Evolutionary conservation across 2,797 vertebrate genomes (phyloP), one percentile per base, ranked within the genome.

Genomic region (Lithobates sylvaticus): DNA sequence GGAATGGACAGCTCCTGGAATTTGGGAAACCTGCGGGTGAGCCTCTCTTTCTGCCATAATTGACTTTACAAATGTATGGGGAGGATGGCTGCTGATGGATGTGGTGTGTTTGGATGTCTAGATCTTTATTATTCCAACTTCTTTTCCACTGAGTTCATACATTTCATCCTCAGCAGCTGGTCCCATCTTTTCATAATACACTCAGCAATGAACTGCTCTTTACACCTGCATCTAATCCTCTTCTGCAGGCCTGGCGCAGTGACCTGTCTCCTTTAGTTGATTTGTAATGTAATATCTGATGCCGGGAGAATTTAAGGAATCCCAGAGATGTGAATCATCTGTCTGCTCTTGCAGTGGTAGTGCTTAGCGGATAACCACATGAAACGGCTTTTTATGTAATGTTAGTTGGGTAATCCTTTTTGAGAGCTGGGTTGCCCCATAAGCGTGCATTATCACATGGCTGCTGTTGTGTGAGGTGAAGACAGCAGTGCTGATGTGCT

Each of bases 211-310:
- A 81, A 18, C 29, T 21, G 29, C 16, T n/a, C 1, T 47, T 50
- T 76, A 47, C 61, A 50, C 39, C 58, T 68, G 58, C 34, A 76
- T 29, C 36, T 44, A 75, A 75, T 83, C 21, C 18, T 34, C 7
- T 21, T 42, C n/a, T 64, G 32, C 2, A 13, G 8, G 26, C 5
- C 12, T 18, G 18, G n/a, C 1, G 12, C n/a, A 16, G 8, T 21
- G n/a, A 36, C 79, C 50, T 82, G 54, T 58, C 70, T 73, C 23
- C 21, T 42, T 39, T 21, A 18, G 10, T 32, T 79, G 77, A 69
- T 69, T 79, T 79, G 64, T 79, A 10, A 64, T 3, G 9, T 65
- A 26, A n/a, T 42, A 78, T 78, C 12, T 78, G 61, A 69, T 5
- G 27, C 0, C 10, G 42, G 39, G 39, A 26, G 77, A 79, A 78